These are phyloP conservation scores for Monochamus alternatus DNA, from an alignment of 2,888 invertebrate species.

Conservation along the genomic window DNA sequence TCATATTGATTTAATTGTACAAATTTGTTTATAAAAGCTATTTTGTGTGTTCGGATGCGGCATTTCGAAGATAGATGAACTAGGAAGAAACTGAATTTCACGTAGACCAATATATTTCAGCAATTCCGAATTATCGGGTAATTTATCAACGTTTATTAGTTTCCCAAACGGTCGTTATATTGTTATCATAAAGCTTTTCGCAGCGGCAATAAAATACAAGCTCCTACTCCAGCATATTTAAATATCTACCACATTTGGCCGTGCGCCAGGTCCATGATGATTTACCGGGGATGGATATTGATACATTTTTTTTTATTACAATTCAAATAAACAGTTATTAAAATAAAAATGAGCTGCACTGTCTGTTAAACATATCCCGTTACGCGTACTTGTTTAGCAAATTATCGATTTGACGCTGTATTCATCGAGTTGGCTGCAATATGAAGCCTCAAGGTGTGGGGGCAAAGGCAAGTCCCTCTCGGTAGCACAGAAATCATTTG, in stretches of 20 bases:
- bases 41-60: too few relatives aligned
- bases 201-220: slow-evolving; percentile 30
- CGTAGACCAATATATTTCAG: slow-evolving; percentile 19
- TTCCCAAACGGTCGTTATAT: slow-evolving; percentile 33
- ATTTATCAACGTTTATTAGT: slow-evolving; percentile 30
- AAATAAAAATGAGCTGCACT: slow-evolving; percentile 1
- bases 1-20: too few relatives aligned
- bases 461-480: background rate
- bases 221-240: slow-evolving; percentile 28
- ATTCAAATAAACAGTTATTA: slow-evolving; percentile 27
- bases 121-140: slow-evolving; percentile 25
- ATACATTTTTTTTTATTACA: slow-evolving; percentile 33
- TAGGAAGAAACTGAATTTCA: background rate
- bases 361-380: background rate
- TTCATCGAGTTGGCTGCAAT: background rate
- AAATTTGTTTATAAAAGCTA: too few relatives aligned
- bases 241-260: slow-evolving; percentile 32
- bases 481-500: background rate
- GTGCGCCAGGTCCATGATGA: slow-evolving; percentile 21
- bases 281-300: slow-evolving; percentile 32
- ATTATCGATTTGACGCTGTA: background rate
- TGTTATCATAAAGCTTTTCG: slow-evolving; percentile 35
- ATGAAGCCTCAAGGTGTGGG: background rate
- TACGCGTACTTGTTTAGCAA: background rate
- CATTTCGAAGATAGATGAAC: background rate